These are phyloP conservation scores for Conchocele bisecta DNA, from an alignment of 2,888 invertebrate species.

Conservation along the genomic window DNA sequence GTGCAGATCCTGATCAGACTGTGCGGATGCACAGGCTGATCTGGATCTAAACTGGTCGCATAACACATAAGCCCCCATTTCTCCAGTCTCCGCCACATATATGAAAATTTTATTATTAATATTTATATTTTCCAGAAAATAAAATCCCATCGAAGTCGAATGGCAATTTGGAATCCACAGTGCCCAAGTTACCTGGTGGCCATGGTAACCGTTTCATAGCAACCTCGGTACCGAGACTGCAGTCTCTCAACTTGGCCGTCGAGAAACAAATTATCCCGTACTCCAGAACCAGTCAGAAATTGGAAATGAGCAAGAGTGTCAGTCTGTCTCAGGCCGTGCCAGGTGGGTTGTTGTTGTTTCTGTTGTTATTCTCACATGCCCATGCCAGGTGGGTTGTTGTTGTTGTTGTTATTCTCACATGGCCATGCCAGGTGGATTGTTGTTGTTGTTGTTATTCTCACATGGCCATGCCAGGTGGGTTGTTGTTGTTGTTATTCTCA, in stretches of 20 bases:
- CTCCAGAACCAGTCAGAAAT: conserved; percentile 18
- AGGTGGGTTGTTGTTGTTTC: too few species aligned
- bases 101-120: too few species aligned
- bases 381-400: background rate
- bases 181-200: background rate
- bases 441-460: too few species aligned
- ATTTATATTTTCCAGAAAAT: background rate
- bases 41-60: too few species aligned
- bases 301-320: conserved; percentile 11
- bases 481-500: too few species aligned
- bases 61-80: too few species aligned
- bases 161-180: background rate
- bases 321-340: conserved; percentile 1
- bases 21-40: too few species aligned
- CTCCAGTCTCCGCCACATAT: too few species aligned
- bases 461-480: too few species aligned
- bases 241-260: background rate
- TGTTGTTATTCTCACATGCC: conserved; percentile 20
- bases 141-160: background rate
- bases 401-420: background rate
- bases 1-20: too few species aligned
- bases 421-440: too few species aligned
- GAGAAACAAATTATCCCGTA: conserved; percentile 30
- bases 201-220: conserved; percentile 40
- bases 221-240: conserved; percentile 47